These are phyloP conservation scores for Apodemia duryi DNA, from an alignment of 2,888 invertebrate species.

Conservation along the genomic window DNA sequence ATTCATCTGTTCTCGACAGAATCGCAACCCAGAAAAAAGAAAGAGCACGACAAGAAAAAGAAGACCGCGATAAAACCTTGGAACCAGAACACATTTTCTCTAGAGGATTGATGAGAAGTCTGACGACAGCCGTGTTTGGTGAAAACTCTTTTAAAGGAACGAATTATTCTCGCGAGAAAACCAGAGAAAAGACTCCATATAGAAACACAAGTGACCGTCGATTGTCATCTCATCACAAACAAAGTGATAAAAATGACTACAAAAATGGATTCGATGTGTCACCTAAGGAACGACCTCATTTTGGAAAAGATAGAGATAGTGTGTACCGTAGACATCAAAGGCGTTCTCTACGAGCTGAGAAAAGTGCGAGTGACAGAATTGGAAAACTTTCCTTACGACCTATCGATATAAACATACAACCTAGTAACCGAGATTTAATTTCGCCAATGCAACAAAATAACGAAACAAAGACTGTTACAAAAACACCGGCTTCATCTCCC, in stretches of 20 bases:
- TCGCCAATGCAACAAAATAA: constrained; percentile 68
- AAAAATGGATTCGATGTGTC: constrained; percentile 62
- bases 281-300: constrained; percentile 48
- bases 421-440: constrained; percentile 71
- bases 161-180: constrained; percentile 78
- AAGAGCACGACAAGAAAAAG: constrained; percentile 67
- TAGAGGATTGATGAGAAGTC: constrained; percentile 82
- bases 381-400: constrained; percentile 74
- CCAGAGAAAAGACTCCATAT: constrained; percentile 83
- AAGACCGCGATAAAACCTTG: constrained; percentile 84
- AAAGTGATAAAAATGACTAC: constrained; percentile 51
- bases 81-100: constrained; percentile 79
- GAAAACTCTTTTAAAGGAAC: constrained; percentile 79
- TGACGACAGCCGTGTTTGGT: constrained; percentile 85
- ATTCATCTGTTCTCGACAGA: constrained; percentile 86
- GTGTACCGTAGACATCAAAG: constrained; percentile 73
- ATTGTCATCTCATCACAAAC: constrained; percentile 58
- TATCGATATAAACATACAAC: constrained; percentile 72
- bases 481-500: constrained; percentile 63
- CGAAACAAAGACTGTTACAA: constrained; percentile 52
- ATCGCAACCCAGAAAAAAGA: constrained; percentile 81
- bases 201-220: constrained; percentile 70
- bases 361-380: constrained; percentile 80
- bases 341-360: constrained; percentile 80
- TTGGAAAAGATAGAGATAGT: constrained; percentile 73